A percentile compares a stretch with the other conserved stretches of the same genome.
Conservation (phyloP, 2,888 invertebrate genomes). For the Meiosimyza decipiens region DNA sequence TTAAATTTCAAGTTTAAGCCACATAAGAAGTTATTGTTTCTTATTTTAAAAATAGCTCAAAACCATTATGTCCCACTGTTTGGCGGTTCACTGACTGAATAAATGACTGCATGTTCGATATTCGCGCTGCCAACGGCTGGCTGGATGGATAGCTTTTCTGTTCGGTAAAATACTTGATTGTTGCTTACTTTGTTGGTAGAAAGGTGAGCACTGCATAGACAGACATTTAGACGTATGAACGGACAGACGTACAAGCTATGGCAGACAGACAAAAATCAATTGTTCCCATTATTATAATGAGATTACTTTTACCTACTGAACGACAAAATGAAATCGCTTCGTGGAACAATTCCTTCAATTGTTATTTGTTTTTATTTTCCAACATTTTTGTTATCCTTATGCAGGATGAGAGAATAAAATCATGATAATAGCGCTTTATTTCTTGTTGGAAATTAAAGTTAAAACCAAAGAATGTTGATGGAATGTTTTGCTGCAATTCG, state of each 20-base stretch:
- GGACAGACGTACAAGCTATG: conserved; percentile 17
- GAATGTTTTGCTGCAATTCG: neutral
- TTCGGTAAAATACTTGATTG: too few relatives aligned
- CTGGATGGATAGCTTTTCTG: too few relatives aligned
- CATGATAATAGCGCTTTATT: conserved; percentile 5
- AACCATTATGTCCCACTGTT: too few relatives aligned
- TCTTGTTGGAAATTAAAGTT: conserved; percentile 8
- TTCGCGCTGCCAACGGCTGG: too few relatives aligned
- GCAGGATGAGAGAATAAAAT: conserved; percentile 15
- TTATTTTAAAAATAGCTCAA: too few relatives aligned
- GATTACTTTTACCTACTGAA: conserved; percentile 63
- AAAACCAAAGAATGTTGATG: conserved; percentile 20
- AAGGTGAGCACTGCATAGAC: neutral
- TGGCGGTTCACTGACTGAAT: too few relatives aligned
- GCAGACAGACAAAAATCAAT: conserved; percentile 63
- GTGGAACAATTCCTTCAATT: conserved; percentile 14
- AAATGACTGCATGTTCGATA: too few relatives aligned
- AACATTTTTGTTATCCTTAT: conserved; percentile 45
- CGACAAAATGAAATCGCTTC: conserved; percentile 49
- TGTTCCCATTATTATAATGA: conserved; percentile 66
- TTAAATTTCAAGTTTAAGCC: too few relatives aligned
- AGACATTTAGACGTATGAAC: conserved; percentile 11
- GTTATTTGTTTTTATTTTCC: conserved; percentile 38
- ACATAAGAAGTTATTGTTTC: too few relatives aligned
- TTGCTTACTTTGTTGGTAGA: too few relatives aligned